Base-by-base conservation (phyloP, 2,888 invertebrate species). In the Cataglyphis cursor region DNA sequence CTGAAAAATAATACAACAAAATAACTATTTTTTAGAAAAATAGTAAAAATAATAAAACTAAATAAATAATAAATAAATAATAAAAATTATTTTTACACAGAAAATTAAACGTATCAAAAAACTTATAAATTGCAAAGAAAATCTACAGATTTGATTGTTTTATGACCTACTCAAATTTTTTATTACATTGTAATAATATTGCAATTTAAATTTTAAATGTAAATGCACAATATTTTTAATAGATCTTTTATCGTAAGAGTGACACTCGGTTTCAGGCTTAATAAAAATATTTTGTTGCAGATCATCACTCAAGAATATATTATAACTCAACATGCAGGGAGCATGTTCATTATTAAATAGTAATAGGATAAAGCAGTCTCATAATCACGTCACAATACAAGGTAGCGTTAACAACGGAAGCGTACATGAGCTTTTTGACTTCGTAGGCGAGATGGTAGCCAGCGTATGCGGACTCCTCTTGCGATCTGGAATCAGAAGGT, bases 341-440 rank as follows among this genome's bases (percentile, higher is more conserved):
- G 66, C 59, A 80, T 73, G 74, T 83, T 64, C 51, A 12, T 64
- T 82, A 51, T 78, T 72, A 62, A 35, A 64, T 24, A 73, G 18
- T 10, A 54, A 28, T 61, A 48, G 44, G 41, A 44, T 59, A 38
- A 73, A 73, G 57, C 64, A 65, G 38, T 68, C 35, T 70, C 6
- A 73, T 35, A 80, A 83, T 54, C 82, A 87, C 75, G 59, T 81
- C 78, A 86, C 61, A 87, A 82, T 61, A 81, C 85, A 91, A 87
- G 93, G 91, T 84, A 93, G 93, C 95, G 95, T 95, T 95, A 95
- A 95, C 95, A 95, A 96, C 95, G 94, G 92, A 95, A 96, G 97
- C 98, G 97, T 99, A 99, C 99, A 99, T 99, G 97, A 99, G 98
- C 97, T 99, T 99, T 98, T 99, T 99, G 97, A 99, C 99, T 98